Conservation (phyloP, 2,888 invertebrate species). For the Abrostola tripartita region DNA sequence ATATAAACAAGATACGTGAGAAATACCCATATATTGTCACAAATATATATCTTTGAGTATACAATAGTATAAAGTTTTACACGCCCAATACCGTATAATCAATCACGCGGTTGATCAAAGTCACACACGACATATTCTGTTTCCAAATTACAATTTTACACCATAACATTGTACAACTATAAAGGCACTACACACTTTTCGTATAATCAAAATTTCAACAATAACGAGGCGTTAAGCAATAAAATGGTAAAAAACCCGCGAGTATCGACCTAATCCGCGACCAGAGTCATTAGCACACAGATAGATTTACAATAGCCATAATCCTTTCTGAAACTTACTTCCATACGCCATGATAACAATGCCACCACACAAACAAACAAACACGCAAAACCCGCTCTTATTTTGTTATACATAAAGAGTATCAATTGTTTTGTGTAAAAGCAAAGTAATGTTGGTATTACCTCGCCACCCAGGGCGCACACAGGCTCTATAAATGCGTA, state of each 20-base stretch:
- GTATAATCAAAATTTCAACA: slow-evolving; percentile 45
- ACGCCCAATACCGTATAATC: slow-evolving; percentile 13
- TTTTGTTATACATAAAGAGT: background rate
- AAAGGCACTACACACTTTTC: slow-evolving; percentile 49
- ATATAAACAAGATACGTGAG: too few species aligned
- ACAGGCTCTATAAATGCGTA: slow-evolving; percentile 81
- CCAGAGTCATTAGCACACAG: slow-evolving; percentile 77
- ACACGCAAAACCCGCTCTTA: slow-evolving; percentile 33
- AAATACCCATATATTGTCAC: background rate
- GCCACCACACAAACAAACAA: background rate
- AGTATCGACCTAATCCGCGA: slow-evolving; percentile 70
- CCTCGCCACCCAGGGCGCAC: slow-evolving; percentile 80
- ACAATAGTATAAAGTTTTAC: background rate
- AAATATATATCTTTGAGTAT: background rate
- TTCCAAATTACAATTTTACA: slow-evolving; percentile 55
- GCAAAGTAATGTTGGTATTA: slow-evolving; percentile 23
- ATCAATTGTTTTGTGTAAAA: background rate
- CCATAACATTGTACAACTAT: slow-evolving; percentile 27
- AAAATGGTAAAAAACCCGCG: slow-evolving; percentile 58
- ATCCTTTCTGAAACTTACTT: slow-evolving; percentile 80
- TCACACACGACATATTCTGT: slow-evolving; percentile 35
- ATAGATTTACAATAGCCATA: slow-evolving; percentile 83
- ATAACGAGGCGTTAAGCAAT: slow-evolving; percentile 55
- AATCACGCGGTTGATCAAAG: slow-evolving; percentile 46
- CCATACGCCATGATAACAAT: slow-evolving; percentile 46